Percentiles rank a stretch among this genome's conserved stretches.
These are phyloP conservation scores for Drosophila vallismaia DNA, from an alignment of 2,888 invertebrate genomes.

Conservation along the genomic window DNA sequence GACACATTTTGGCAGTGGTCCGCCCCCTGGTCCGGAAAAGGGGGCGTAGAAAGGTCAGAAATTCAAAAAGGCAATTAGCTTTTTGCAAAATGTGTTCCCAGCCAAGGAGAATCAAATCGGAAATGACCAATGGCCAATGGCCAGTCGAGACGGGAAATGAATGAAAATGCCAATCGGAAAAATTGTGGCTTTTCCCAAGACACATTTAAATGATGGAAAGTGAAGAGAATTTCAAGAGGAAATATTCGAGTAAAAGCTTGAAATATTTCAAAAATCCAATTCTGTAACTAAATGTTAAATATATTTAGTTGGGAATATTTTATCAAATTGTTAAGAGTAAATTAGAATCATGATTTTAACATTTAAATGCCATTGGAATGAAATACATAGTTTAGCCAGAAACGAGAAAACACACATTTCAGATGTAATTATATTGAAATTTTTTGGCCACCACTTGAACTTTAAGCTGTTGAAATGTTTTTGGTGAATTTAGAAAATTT, in stretches of 20 bases:
- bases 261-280: too few species aligned
- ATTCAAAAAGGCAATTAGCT: conserved; percentile 4
- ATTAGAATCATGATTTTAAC: neutral
- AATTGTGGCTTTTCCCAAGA: neutral
- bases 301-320: too few species aligned
- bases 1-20: neutral
- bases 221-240: too few species aligned
- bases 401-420: neutral
- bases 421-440: neutral
- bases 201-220: neutral
- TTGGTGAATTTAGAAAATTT: conserved; percentile 49
- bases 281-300: too few species aligned
- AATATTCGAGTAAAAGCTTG: too few species aligned
- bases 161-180: neutral
- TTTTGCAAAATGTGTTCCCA: neutral
- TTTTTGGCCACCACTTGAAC: conserved; percentile 19
- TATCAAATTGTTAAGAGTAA: neutral
- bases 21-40: neutral
- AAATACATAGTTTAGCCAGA: conserved; percentile 1
- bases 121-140: neutral
- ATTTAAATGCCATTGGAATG: neutral
- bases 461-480: conserved; percentile 61
- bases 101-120: conserved; percentile 7
- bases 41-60: neutral
- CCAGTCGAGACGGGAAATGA: neutral